Evolutionary conservation across 2,888 invertebrate genomes (phyloP), one percentile per base, ranked within the genome.

Genomic region (Balanococcus diminutus): DNA sequence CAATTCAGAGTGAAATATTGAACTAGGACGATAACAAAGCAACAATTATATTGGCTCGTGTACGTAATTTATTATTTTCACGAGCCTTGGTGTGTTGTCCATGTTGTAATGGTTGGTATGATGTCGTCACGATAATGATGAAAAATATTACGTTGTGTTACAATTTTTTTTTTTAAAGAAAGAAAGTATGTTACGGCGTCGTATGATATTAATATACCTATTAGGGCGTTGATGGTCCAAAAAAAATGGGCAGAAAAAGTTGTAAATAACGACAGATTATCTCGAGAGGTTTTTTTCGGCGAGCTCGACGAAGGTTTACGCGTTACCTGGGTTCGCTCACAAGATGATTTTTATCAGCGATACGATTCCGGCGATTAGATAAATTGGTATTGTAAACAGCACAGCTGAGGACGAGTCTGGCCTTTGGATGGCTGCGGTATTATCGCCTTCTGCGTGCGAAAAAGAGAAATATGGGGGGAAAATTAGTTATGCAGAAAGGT

Each of bases 351-450:
- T 61, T 11, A 67, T 22, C 16, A 61, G 22, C 2, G 72, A 67
- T 14, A 72, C 67, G 61, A 84, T 36, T 31, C 72, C 31, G 61
- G 61, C 32, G 16, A 84, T 39, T 6, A 84, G 28, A 9, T 75
- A 75, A 39, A 84, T 79, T 9, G 84, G 84, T 31, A 84, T 0
- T 0, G 84, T 46, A 28, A 42, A 46, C 8, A 84, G 46, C 9
- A 84, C 72, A 19, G 46, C 82, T 42, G 87, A 86, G n/a, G 88
- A 88, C 9, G 87, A 87, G 25, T 87, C 88, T 5, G 87, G 88
- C 46, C 88, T 83, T 72, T 88, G 88, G 9, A 88, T 88, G 1
- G 88, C 88, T 11, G 88, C 88, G 9, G 88, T 88, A 75, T 88
- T 88, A 81, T 88, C 88, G 31, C 88, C 88, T 84, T 88, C 88